Percentiles rank a stretch among this genome's conserved stretches.
Conservation (phyloP, 1,140 invertebrate species). For the Thaumetopoea pityocampa region DNA sequence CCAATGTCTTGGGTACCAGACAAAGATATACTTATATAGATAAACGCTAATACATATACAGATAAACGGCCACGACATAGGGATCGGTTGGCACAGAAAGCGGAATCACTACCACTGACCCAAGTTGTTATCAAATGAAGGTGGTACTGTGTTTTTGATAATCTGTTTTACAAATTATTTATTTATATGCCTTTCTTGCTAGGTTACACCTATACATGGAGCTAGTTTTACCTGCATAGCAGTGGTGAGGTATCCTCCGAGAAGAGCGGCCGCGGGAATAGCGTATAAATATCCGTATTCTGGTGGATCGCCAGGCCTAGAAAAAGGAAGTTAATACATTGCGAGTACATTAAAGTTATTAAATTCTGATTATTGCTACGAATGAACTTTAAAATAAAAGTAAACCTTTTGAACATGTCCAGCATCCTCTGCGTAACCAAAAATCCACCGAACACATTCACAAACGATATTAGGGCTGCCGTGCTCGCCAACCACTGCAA, state of each 20-base stretch:
- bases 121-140: too few species aligned
- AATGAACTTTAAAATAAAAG: not conserved
- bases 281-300: slow-evolving; percentile 91
- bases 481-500: slow-evolving; percentile 82
- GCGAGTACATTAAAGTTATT: too few species aligned
- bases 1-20: too few species aligned
- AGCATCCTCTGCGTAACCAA: slow-evolving; percentile 93
- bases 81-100: too few species aligned
- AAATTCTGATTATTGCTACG: too few species aligned
- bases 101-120: too few species aligned
- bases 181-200: not conserved
- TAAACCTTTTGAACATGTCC: slow-evolving; percentile 92
- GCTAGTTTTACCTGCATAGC: slow-evolving; percentile 72
- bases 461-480: slow-evolving; percentile 91
- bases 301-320: slow-evolving; percentile 85
- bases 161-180: too few species aligned
- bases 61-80: too few species aligned
- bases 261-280: slow-evolving; percentile 85
- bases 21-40: too few species aligned
- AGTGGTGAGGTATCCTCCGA: slow-evolving; percentile 86
- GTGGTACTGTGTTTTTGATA: too few species aligned
- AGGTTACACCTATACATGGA: not conserved
- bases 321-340: slow-evolving; percentile 14
- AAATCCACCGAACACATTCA: slow-evolving; percentile 95
- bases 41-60: too few species aligned